Evolutionary conservation across 1,140 invertebrate species (phyloP).

Genomic region (Drosophila erecta): DNA sequence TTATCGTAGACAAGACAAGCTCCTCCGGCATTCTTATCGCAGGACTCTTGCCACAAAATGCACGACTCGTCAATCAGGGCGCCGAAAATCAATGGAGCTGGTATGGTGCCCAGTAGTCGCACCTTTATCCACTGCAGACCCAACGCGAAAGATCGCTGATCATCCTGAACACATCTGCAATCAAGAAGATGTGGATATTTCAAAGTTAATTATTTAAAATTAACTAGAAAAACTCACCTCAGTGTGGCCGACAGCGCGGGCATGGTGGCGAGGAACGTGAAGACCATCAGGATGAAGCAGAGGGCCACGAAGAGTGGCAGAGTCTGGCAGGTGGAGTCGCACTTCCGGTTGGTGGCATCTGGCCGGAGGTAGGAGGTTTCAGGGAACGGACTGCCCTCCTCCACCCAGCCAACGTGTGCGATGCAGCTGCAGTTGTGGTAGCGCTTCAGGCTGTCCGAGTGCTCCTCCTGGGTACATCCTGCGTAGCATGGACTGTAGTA

Average conservation of each 20-base stretch:
- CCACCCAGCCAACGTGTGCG: constrained; percentile 17
- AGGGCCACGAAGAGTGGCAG: constrained; percentile 89
- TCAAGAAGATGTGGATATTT: neutral
- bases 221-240: constrained; percentile 85
- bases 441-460: constrained; percentile 61
- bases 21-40: constrained; percentile 86
- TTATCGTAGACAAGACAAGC: constrained; percentile 90
- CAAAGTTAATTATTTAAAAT: too few species aligned
- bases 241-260: constrained; percentile 91
- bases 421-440: constrained; percentile 87
- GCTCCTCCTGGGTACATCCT: constrained; percentile 87
- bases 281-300: constrained; percentile 90
- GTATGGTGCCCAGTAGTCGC: constrained; percentile 92
- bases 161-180: constrained; percentile 90
- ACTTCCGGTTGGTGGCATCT: constrained; percentile 85
- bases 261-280: constrained; percentile 92
- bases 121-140: constrained; percentile 95
- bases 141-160: constrained; percentile 93
- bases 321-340: constrained; percentile 87
- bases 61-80: constrained; percentile 93
- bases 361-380: constrained; percentile 1
- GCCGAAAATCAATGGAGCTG: constrained; percentile 93
- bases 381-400: neutral
- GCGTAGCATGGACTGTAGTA: constrained; percentile 95
- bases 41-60: constrained; percentile 90